A percentile compares a stretch with the other conserved stretches of the same genome.
Conservation (phyloP, 2,113 vertebrate species). For the Megaceryle maxima region DNA sequence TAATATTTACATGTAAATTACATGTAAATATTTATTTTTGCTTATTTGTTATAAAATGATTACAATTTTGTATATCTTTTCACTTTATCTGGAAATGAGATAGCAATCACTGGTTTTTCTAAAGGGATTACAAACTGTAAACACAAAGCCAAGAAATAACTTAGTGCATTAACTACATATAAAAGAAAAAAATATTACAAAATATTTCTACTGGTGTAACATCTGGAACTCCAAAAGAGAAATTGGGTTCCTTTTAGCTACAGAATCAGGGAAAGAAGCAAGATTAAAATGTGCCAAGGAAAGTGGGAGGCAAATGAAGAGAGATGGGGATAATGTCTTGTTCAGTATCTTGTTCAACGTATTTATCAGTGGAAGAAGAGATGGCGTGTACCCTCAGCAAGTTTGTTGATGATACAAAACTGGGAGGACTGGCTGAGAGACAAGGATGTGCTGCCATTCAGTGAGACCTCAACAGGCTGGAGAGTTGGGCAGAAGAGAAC, state of each 20-base stretch:
- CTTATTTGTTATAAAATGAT: neutral
- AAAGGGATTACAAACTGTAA: neutral
- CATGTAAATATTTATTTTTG: neutral
- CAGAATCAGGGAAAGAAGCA: neutral
- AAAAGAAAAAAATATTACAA: neutral
- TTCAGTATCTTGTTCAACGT: neutral
- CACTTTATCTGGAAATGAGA: neutral
- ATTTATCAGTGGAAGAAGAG: neutral
- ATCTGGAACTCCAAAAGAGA: neutral
- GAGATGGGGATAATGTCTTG: neutral
- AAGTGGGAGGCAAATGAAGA: neutral
- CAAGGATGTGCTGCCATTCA: neutral
- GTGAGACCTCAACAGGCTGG: too few species aligned
- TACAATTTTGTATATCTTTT: neutral
- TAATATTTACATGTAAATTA: neutral
- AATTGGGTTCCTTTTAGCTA: neutral
- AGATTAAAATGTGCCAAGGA: neutral
- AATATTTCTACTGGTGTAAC: neutral
- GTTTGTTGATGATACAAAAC: neutral
- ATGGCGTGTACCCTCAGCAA: neutral
- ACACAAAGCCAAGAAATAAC: conserved; percentile 8
- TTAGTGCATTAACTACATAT: neutral
- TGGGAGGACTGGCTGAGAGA: neutral
- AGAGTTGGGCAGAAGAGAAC: neutral
- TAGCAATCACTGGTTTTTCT: conserved; percentile 15